Base-by-base conservation (phyloP, 2,888 invertebrate species). In the Napeogenes inachia region DNA sequence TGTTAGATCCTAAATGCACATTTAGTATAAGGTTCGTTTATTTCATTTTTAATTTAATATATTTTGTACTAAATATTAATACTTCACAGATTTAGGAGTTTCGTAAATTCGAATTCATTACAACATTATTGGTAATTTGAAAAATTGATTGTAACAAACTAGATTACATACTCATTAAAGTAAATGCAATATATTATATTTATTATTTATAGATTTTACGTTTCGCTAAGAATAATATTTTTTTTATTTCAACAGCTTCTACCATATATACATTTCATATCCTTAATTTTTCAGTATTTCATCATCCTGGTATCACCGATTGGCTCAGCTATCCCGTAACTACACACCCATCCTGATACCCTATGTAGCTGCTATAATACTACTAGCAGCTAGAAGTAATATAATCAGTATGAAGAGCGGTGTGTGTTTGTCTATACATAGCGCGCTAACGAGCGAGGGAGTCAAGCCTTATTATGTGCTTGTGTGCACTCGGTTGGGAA, bases 1-100 rank as follows among this genome's bases (percentile, higher is more conserved):
- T 93, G 58, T 83, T 95, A 70, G 95, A 95, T 77, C 94, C 95
- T 4, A 86, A 91, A 50, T 96, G 96, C 75, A 91, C 91, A n/a
- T 96, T 94, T 75, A 90, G 85, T 59, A 88, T 95, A 50, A 93
- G 93, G 94, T 94, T 84, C 78, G 72, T 73, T 38, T 38, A 30
- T n/a, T 57, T 45, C 21, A 45, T 21, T 21, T 21, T 21, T 21
- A 21, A 21, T 21, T 21, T 21, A 21, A 21, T 21, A 21, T 1
- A 21, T 21, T 21, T 21, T 21, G 21, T 21, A 21, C 21, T 21
- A 21, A 21, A 21, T 21, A 21, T 21, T 21, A 21, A 21, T 21
- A 21, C 21, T 21, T 21, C 21, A 21, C 21, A 21, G 21, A 21
- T 21, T 21, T 21, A 21, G 0, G 21, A 21, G 21, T 21, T 21